Conservation (phyloP, 2,113 vertebrate genomes). For the Gymnorhina tibicen region DNA sequence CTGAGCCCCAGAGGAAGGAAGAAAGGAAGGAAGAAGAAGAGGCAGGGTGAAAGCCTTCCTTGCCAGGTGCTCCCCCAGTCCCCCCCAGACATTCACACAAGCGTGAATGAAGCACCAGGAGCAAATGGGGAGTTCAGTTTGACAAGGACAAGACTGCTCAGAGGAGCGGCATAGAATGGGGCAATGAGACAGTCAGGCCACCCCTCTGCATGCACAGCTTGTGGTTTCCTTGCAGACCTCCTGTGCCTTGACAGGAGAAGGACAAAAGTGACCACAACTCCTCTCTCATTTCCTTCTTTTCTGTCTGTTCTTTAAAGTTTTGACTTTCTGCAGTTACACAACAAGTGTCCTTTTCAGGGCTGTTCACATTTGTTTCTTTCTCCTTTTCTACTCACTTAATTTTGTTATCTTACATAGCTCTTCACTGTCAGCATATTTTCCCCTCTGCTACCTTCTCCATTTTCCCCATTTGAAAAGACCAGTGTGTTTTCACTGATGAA, state of each 20-base stretch:
- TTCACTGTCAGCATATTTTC: background rate
- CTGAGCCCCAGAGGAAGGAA: background rate
- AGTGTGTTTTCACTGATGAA: background rate
- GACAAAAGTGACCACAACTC: background rate
- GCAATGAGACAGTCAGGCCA: background rate
- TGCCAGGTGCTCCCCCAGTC: background rate
- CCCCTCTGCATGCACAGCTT: rapidly evolving
- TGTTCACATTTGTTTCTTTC: background rate
- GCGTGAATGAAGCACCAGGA: rapidly evolving
- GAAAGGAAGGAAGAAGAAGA: background rate
- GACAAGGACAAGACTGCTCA: rapidly evolving
- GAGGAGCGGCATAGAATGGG: too few relatives aligned
- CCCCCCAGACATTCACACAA: too few relatives aligned
- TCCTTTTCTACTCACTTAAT: background rate
- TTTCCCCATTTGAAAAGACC: background rate
- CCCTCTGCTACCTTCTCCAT: background rate
- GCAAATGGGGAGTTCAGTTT: rapidly evolving
- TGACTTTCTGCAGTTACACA: background rate
- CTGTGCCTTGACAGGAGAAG: rapidly evolving
- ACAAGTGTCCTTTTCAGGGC: background rate
- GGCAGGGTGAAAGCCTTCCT: background rate
- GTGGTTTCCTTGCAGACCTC: background rate
- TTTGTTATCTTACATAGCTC: background rate
- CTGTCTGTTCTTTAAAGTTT: background rate
- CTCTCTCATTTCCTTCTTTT: background rate